Percentiles rank a stretch among this genome's conserved stretches.
phyloP scores from a whole-genome alignment of 2,797 vertebrate genomes.

The Premnoplex brunnescens region DNA sequence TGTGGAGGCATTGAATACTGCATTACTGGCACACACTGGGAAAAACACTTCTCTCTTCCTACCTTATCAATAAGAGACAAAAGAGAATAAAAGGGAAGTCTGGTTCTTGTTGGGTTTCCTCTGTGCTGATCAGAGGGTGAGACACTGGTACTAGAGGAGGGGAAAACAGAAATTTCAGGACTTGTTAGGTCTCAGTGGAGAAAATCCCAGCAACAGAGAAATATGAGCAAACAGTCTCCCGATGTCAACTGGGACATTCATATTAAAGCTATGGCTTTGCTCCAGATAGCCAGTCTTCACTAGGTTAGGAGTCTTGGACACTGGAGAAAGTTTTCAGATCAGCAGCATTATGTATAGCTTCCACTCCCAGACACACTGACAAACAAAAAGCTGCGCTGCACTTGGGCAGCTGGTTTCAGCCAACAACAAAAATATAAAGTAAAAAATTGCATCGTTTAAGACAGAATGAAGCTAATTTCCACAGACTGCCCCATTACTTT shows the following conservation, averaged over 20 bases:
- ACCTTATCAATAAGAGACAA: not conserved
- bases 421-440: not conserved
- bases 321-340: not conserved
- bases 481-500: not conserved
- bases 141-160: not conserved
- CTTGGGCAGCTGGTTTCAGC: not conserved
- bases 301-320: not conserved
- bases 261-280: not conserved
- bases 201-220: not conserved
- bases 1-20: not conserved
- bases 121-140: not conserved
- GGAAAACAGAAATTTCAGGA: not conserved
- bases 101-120: not conserved
- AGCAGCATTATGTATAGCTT: not conserved
- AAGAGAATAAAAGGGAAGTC: not conserved
- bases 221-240: rapidly evolving
- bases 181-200: not conserved
- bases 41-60: not conserved
- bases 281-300: not conserved
- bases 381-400: not conserved
- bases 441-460: not conserved
- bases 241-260: not conserved
- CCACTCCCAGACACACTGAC: not conserved
- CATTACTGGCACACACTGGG: not conserved
- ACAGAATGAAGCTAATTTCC: not conserved